These are phyloP conservation scores for Andrena flavipes DNA, from an alignment of 2,888 invertebrate genomes.

Conservation along the genomic window DNA sequence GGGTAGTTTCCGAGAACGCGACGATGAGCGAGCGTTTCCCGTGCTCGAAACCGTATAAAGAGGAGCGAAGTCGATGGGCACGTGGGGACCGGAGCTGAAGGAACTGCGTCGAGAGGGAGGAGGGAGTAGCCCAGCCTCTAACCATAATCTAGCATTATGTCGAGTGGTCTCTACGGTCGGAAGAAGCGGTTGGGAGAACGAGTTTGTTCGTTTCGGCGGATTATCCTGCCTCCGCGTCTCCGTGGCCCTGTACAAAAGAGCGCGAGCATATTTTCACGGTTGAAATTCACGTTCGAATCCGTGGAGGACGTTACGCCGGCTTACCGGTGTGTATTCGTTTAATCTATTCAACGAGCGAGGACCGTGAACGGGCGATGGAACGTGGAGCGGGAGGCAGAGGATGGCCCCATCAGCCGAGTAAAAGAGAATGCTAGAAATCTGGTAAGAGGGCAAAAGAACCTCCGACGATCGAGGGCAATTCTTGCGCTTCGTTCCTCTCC, in stretches of 20 bases:
- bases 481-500: background rate
- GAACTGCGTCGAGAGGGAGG: slow-evolving; percentile 1
- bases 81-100: background rate
- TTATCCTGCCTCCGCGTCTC: slow-evolving; percentile 69
- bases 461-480: background rate
- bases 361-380: slow-evolving; percentile 53
- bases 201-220: slow-evolving; percentile 76
- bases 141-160: slow-evolving; percentile 76
- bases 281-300: slow-evolving; percentile 72
- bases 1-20: slow-evolving; percentile 13
- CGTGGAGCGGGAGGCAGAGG: background rate
- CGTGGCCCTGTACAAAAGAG: slow-evolving; percentile 65
- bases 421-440: slow-evolving; percentile 6
- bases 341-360: slow-evolving; percentile 69
- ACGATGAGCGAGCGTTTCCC: slow-evolving; percentile 8
- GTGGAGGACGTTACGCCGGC: slow-evolving; percentile 65
- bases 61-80: slow-evolving; percentile 10
- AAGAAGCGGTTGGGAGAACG: slow-evolving; percentile 69
- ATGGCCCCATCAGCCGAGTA: background rate
- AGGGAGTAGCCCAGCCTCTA: slow-evolving; percentile 62
- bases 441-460: slow-evolving; percentile 8
- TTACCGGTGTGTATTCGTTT: slow-evolving; percentile 69
- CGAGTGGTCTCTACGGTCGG: slow-evolving; percentile 71
- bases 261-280: slow-evolving; percentile 72
- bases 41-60: slow-evolving; percentile 16